Conservation (phyloP, 2,113 vertebrate genomes). For the Catharus fuscescens region DNA sequence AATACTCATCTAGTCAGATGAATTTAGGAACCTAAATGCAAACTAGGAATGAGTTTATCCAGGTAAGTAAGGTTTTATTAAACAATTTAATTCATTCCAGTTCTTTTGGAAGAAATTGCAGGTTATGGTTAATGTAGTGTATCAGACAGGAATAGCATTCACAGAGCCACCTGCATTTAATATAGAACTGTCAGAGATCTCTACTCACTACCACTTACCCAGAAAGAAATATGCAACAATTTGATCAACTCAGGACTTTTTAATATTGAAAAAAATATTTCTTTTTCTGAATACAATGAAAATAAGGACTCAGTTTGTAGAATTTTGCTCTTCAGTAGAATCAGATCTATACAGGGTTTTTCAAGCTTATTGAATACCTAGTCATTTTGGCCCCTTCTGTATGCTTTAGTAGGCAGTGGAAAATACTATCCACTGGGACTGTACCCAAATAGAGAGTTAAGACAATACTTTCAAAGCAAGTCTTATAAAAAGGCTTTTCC, state of each 20-base stretch:
- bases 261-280: neutral
- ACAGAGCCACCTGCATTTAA: conserved; percentile 80
- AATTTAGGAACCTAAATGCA: conserved; percentile 67
- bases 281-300: conserved; percentile 43
- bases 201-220: conserved; percentile 70
- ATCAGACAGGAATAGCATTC: conserved; percentile 76
- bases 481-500: conserved; percentile 10
- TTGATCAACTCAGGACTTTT: conserved; percentile 26
- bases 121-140: conserved; percentile 81
- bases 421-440: conserved; percentile 10
- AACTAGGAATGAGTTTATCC: conserved; percentile 78
- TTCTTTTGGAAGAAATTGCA: conserved; percentile 78
- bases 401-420: neutral
- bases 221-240: conserved; percentile 53
- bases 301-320: neutral
- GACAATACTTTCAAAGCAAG: conserved; percentile 1
- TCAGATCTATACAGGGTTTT: neutral
- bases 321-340: conserved; percentile 10
- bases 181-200: conserved; percentile 79
- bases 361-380: neutral
- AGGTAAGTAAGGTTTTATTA: conserved; percentile 82
- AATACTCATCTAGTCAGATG: conserved; percentile 71
- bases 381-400: neutral
- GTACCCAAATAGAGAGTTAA: conserved; percentile 14
- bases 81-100: conserved; percentile 83